These are phyloP conservation scores for Macropis europaea DNA, from an alignment of 2,888 invertebrate genomes.

Conservation along the genomic window DNA sequence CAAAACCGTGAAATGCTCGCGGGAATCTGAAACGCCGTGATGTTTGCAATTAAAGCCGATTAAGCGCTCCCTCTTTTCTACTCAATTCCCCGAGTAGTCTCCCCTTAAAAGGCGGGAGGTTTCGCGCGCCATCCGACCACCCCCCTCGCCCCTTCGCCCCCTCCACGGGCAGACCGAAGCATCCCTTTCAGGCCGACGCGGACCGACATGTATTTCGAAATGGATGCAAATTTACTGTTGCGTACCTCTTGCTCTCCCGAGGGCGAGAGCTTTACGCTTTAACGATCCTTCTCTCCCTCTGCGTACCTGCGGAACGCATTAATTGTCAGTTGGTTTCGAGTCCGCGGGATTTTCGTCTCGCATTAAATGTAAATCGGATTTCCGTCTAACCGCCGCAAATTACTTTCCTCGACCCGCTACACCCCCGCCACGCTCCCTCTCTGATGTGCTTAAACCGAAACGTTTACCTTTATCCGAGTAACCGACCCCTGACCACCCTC, in stretches of 20 bases:
- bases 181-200: slow-evolving; percentile 32
- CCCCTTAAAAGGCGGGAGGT: slow-evolving; percentile 42
- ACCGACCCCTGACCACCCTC: background rate
- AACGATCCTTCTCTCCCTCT: slow-evolving; percentile 40
- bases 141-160: background rate
- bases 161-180: background rate
- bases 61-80: slow-evolving; percentile 54
- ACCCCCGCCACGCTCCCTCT: background rate
- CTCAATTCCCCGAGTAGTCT: slow-evolving; percentile 50
- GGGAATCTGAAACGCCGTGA: slow-evolving; percentile 43
- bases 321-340: slow-evolving; percentile 50
- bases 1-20: slow-evolving; percentile 56
- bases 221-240: slow-evolving; percentile 53
- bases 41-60: slow-evolving; percentile 59
- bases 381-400: slow-evolving; percentile 48
- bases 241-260: slow-evolving; percentile 42
- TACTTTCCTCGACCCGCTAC: slow-evolving; percentile 48
- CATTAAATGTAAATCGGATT: slow-evolving; percentile 58
- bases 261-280: slow-evolving; percentile 49
- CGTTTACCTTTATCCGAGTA: slow-evolving; percentile 45
- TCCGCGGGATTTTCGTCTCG: slow-evolving; percentile 40
- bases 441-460: slow-evolving; percentile 24
- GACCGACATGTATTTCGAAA: slow-evolving; percentile 53
- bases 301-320: slow-evolving; percentile 45
- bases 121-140: slow-evolving; percentile 32